Evolutionary conservation across 92 coral and sea anemone genomes (phyloP).

Genomic region (Parazoanthus swiftii): DNA sequence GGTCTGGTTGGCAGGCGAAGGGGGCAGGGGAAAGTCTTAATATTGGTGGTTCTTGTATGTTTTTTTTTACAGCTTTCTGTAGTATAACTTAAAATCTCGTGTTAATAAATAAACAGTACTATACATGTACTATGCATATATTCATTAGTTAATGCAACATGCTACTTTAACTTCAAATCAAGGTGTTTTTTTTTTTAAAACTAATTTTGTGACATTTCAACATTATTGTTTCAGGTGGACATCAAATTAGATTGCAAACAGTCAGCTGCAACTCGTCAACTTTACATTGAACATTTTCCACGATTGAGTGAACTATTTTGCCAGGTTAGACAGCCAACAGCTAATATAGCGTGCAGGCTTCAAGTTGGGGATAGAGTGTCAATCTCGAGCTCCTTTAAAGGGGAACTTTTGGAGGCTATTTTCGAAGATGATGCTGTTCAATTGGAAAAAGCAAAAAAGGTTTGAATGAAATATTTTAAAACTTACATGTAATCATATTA

Average conservation of each 20-base stretch:
- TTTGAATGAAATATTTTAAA: not conserved
- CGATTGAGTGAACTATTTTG: not conserved
- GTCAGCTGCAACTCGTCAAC: not conserved
- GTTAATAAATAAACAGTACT: no score
- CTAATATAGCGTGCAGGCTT: not conserved
- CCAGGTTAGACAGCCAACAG: not conserved
- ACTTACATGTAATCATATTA: no score
- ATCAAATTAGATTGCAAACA: not conserved
- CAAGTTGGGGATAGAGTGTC: not conserved
- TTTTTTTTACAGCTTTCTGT: no score
- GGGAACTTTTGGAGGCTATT: not conserved
- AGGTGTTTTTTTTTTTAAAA: no score
- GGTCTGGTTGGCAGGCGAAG: no score
- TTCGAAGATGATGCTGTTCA: not conserved
- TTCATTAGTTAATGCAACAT: no score
- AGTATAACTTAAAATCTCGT: no score
- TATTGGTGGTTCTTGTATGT: no score
- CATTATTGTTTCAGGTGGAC: not conserved
- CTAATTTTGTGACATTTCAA: not conserved
- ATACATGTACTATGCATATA: no score
- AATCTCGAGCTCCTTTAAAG: not conserved
- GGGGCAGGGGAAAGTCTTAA: no score
- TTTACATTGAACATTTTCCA: conserved; percentile 4
- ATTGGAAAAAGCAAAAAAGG: not conserved
- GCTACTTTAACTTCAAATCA: no score